Conservation (phyloP, 2,797 vertebrate genomes). For the Lophura swinhoii region DNA sequence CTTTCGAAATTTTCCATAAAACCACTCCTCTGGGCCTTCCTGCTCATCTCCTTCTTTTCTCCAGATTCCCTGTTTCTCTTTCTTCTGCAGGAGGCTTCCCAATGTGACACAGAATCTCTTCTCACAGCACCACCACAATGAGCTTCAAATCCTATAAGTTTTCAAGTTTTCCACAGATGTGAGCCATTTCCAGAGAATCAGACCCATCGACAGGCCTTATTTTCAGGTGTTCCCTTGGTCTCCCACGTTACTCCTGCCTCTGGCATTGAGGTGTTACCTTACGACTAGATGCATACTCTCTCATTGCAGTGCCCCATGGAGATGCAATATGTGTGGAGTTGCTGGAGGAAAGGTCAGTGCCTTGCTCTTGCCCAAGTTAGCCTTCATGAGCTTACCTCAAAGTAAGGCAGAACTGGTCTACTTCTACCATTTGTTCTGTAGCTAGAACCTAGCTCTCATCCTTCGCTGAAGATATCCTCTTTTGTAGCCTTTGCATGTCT, state of each 20-base stretch:
- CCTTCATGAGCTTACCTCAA: neutral
- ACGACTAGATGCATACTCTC: neutral
- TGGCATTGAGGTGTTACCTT: neutral
- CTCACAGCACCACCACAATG: neutral
- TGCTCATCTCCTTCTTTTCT: neutral
- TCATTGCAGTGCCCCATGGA: neutral
- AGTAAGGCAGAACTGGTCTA: neutral
- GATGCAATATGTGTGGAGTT: neutral
- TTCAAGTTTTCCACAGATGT: neutral
- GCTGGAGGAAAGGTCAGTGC: neutral
- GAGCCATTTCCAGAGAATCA: neutral
- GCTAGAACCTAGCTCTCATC: neutral
- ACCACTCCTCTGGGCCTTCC: neutral
- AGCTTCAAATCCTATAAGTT: neutral
- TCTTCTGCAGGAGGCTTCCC: neutral
- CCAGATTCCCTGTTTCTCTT: neutral
- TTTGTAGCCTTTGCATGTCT: neutral
- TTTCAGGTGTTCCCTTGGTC: neutral
- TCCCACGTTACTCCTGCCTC: neutral
- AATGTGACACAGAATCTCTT: neutral
- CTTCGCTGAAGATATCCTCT: neutral
- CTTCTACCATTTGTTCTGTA: neutral
- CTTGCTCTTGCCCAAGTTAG: neutral
- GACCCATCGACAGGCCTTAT: neutral
- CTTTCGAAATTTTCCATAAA: constrained; percentile 20